Evolutionary conservation across 1,140 invertebrate genomes (phyloP).

Genomic region (Papilio aristodemus): DNA sequence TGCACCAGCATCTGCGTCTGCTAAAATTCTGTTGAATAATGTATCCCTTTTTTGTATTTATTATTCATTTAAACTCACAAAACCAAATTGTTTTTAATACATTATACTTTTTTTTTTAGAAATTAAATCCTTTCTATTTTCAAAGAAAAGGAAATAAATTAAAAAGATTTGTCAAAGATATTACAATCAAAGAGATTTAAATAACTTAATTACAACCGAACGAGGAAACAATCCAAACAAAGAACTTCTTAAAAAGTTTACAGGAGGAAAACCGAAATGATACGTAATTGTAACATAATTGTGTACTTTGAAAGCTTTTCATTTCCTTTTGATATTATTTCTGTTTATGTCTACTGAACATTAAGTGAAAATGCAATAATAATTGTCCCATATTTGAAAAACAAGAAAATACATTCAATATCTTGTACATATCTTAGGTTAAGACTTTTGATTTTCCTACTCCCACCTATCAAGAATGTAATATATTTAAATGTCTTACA

Average conservation of each 20-base stretch:
- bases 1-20: background rate
- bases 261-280: conserved; percentile 9
- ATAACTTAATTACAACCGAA: conserved; percentile 16
- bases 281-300: conserved; percentile 1
- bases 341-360: background rate
- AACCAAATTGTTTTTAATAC: background rate
- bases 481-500: too few relatives aligned
- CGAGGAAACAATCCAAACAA: background rate
- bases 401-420: too few relatives aligned
- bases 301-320: conserved; percentile 17
- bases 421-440: too few relatives aligned
- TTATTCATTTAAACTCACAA: conserved; percentile 9
- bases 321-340: background rate
- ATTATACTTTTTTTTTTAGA: background rate
- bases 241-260: conserved; percentile 19
- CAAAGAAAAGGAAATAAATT: conserved; percentile 1
- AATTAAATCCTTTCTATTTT: conserved; percentile 4
- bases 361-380: background rate
- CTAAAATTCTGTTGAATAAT: conserved; percentile 13
- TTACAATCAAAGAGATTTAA: conserved; percentile 10
- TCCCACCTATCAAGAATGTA: too few relatives aligned
- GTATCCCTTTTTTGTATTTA: background rate
- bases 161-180: conserved; percentile 1
- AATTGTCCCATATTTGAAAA: background rate
- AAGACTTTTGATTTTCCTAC: too few relatives aligned